phyloP scores from a whole-genome alignment of 2,888 invertebrate species.

The Drosophila anomalata region DNA sequence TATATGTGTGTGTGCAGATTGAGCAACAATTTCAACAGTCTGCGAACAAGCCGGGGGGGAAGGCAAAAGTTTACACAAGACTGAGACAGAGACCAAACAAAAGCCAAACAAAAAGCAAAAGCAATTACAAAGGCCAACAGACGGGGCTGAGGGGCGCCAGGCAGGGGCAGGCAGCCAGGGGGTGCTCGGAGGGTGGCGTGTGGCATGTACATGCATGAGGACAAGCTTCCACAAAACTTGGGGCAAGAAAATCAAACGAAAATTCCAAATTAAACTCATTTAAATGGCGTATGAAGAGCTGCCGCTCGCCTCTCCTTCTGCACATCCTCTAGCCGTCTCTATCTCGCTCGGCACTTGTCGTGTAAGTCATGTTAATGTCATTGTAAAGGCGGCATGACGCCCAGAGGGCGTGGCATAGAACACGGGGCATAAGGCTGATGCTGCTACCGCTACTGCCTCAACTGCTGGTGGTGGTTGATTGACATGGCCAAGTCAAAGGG shows the following conservation, averaged over 20 bases:
- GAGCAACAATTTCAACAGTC: conserved; percentile 62
- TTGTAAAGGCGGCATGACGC: conserved; percentile 35
- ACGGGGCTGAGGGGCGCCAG: neutral
- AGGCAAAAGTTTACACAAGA: conserved; percentile 53
- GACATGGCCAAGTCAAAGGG: conserved; percentile 49
- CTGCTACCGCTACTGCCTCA: conserved; percentile 4
- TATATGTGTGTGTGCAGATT: conserved; percentile 41
- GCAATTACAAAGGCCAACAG: conserved; percentile 63
- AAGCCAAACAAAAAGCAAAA: conserved; percentile 63
- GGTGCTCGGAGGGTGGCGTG: neutral
- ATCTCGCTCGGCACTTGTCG: conserved; percentile 33
- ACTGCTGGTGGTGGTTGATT: conserved; percentile 56
- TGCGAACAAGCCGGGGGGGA: conserved; percentile 55
- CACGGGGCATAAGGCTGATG: neutral
- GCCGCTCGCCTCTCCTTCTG: conserved; percentile 13
- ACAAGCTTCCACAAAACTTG: conserved; percentile 25
- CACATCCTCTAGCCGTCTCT: neutral
- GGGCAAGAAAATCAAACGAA: conserved; percentile 68
- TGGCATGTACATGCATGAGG: conserved; percentile 4
- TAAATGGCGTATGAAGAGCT: conserved; percentile 51
- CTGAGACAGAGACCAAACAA: conserved; percentile 65
- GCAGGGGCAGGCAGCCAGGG: neutral
- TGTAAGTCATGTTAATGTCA: conserved; percentile 65
- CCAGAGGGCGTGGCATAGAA: conserved; percentile 15
- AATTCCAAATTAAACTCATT: conserved; percentile 77